Conservation (phyloP, 2,888 invertebrate genomes). For the Hoplodrina blanda region DNA sequence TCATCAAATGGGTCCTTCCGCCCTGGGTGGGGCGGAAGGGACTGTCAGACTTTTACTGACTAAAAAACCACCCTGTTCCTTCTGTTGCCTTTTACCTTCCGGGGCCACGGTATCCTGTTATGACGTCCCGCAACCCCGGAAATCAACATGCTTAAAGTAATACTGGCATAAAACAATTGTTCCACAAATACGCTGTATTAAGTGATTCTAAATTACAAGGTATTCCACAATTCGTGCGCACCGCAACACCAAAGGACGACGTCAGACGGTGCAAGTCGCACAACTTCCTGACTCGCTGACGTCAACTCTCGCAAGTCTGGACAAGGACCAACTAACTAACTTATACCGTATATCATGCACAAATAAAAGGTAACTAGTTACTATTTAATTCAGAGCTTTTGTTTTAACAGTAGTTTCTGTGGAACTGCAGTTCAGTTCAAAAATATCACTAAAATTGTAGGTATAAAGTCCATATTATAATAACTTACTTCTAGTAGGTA, state of each 20-base stretch:
- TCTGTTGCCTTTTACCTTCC: too few relatives aligned
- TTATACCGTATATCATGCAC: conserved; percentile 68
- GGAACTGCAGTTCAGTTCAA: background rate
- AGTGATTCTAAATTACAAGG: background rate
- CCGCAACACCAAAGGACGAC: conserved; percentile 22
- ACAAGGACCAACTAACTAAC: conserved; percentile 72
- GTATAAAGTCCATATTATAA: background rate
- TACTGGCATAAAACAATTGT: too few relatives aligned
- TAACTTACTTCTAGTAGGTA: too few relatives aligned
- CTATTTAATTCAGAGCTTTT: conserved; percentile 50
- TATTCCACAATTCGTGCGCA: conserved; percentile 31
- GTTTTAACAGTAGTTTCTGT: conserved; percentile 30
- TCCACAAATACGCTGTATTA: background rate
- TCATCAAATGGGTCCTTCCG: too few relatives aligned
- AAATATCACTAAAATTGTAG: background rate
- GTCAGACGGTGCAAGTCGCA: conserved; percentile 68
- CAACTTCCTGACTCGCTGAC: conserved; percentile 69
- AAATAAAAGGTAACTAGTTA: conserved; percentile 64
- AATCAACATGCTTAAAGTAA: too few relatives aligned
- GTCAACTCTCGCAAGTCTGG: conserved; percentile 71
- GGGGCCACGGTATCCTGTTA: too few relatives aligned
- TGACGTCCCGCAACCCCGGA: too few relatives aligned
- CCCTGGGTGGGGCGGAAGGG: too few relatives aligned
- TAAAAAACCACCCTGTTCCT: too few relatives aligned
- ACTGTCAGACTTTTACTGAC: too few relatives aligned